phyloP scores from a whole-genome alignment of 1,140 invertebrate genomes.

The Hesperophylax magnus region DNA sequence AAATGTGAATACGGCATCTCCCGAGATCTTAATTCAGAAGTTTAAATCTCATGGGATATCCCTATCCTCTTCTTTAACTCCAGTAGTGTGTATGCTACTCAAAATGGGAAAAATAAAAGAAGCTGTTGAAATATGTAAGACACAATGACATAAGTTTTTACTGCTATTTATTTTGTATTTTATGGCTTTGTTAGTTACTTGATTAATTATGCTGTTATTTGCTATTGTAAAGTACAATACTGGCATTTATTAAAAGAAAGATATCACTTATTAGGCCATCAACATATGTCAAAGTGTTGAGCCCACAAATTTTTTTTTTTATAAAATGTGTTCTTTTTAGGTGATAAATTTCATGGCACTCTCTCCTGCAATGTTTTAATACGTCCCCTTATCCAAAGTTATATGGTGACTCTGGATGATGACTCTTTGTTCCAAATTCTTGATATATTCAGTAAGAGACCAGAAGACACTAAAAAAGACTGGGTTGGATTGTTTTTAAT shows the following conservation, averaged over 20 bases:
- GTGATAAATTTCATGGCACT: constrained; percentile 50
- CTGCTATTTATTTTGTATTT: too few species aligned
- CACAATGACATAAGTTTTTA: not conserved
- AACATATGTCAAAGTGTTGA: too few species aligned
- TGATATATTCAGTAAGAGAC: constrained; percentile 54
- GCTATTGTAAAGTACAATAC: too few species aligned
- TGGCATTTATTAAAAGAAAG: too few species aligned
- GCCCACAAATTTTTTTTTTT: not conserved
- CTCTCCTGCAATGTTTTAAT: constrained; percentile 60
- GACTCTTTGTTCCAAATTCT: constrained; percentile 58
- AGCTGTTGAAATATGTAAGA: constrained; percentile 67
- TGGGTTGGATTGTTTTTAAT: constrained; percentile 58
- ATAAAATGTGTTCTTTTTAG: constrained; percentile 35
- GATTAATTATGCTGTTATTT: too few species aligned
- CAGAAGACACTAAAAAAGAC: constrained; percentile 44
- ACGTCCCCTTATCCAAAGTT: constrained; percentile 55
- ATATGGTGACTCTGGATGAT: constrained; percentile 56
- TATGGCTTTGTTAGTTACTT: too few species aligned
- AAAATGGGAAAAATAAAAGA: constrained; percentile 64
- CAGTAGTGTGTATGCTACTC: constrained; percentile 69
- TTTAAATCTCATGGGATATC: constrained; percentile 66
- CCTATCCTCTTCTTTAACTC: constrained; percentile 63
- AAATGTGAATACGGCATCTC: constrained; percentile 67
- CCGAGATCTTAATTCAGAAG: constrained; percentile 67
- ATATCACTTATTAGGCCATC: too few species aligned